These are phyloP conservation scores for Laothoe populi DNA, from an alignment of 2,888 invertebrate genomes.

Conservation along the genomic window DNA sequence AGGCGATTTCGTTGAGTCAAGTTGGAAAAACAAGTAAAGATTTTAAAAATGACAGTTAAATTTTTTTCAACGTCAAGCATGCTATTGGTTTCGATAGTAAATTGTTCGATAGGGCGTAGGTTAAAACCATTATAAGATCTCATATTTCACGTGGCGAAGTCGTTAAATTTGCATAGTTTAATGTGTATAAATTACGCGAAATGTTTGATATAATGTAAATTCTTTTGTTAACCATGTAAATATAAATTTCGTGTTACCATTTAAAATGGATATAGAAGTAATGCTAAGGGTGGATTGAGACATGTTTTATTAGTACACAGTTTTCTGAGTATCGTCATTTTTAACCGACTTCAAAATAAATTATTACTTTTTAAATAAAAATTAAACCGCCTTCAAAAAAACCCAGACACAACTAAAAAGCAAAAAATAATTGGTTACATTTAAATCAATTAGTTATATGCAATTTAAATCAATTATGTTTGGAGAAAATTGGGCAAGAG, in stretches of 20 bases:
- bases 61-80: too few relatives aligned
- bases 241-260: conserved; percentile 32
- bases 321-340: not conserved
- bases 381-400: too few relatives aligned
- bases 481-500: too few relatives aligned
- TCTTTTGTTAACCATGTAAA: conserved; percentile 34
- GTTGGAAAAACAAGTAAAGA: not conserved
- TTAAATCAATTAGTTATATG: too few relatives aligned
- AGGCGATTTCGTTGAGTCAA: not conserved
- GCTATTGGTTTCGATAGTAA: not conserved
- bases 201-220: conserved; percentile 18
- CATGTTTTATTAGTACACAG: not conserved
- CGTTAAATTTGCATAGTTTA: conserved; percentile 26
- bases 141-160: conserved; percentile 22
- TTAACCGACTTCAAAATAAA: too few relatives aligned
- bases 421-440: too few relatives aligned
- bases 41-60: too few relatives aligned
- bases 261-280: conserved; percentile 32
- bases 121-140: conserved; percentile 8
- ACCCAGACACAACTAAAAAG: too few relatives aligned
- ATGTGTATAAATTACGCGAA: conserved; percentile 20
- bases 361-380: too few relatives aligned
- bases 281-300: not conserved
- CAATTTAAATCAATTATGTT: too few relatives aligned
- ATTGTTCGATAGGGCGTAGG: not conserved